phyloP scores from a whole-genome alignment of 2,797 vertebrate genomes.

The Lithobates sylvaticus region DNA sequence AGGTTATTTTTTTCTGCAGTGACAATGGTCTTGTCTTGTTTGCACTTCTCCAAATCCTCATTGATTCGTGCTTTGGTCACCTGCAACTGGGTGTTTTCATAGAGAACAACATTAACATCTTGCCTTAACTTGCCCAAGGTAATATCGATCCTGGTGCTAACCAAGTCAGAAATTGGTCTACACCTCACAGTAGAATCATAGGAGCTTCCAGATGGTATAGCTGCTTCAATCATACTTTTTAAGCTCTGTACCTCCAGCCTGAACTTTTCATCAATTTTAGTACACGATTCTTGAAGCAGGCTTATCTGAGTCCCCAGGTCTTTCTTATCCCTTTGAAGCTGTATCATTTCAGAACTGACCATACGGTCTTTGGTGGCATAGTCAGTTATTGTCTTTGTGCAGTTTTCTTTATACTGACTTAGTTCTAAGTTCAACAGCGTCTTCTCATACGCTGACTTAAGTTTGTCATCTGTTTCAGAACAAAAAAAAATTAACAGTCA shows the following conservation, averaged over 20 bases:
- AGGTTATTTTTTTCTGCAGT: constrained; percentile 21
- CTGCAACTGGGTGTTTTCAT: constrained; percentile 31
- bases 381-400: constrained; percentile 50
- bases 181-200: constrained; percentile 41
- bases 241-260: constrained; percentile 71
- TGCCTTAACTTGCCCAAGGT: constrained; percentile 77
- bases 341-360: constrained; percentile 62
- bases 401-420: constrained; percentile 37
- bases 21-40: not conserved
- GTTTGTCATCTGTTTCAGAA: not conserved
- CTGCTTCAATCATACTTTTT: constrained; percentile 72
- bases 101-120: constrained; percentile 64
- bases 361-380: not conserved
- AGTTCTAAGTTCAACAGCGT: not conserved
- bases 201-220: constrained; percentile 48
- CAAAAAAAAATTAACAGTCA: not conserved
- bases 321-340: constrained; percentile 66
- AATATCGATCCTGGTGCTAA: constrained; percentile 79
- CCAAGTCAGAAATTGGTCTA: constrained; percentile 77
- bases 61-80: not conserved
- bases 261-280: constrained; percentile 71
- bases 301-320: constrained; percentile 70
- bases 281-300: constrained; percentile 75
- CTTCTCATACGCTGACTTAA: not conserved
- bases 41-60: constrained; percentile 16